These are phyloP conservation scores for Phataginus tetradactyla DNA, from an alignment of 2,797 vertebrate genomes.

Conservation along the genomic window DNA sequence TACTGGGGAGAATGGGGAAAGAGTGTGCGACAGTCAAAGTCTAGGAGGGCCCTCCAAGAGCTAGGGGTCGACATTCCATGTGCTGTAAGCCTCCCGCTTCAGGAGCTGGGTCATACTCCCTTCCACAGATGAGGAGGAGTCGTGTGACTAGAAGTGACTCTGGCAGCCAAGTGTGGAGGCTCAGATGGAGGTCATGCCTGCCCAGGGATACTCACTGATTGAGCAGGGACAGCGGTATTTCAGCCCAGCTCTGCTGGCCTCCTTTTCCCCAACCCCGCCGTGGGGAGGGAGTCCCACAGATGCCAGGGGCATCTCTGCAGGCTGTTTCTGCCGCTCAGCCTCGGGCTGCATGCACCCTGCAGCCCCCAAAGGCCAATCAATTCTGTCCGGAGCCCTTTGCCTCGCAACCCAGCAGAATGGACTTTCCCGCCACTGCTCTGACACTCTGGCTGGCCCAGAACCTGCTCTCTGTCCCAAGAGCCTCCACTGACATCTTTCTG, in stretches of 20 bases:
- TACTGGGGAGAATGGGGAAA: too few species aligned
- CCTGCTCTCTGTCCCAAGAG: not conserved
- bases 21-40: rapidly evolving
- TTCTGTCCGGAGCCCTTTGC: not conserved
- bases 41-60: not conserved
- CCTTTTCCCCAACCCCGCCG: not conserved
- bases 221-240: not conserved
- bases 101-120: not conserved
- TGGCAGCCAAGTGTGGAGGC: not conserved
- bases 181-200: rapidly evolving
- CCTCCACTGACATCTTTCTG: not conserved
- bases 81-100: rapidly evolving
- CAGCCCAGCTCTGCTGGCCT: not conserved
- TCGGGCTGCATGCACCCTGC: not conserved
- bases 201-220: rapidly evolving
- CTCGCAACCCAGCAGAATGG: not conserved
- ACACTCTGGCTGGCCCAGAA: not conserved
- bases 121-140: not conserved
- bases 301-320: not conserved
- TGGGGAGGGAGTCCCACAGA: rapidly evolving
- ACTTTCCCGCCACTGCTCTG: rapidly evolving
- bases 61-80: not conserved
- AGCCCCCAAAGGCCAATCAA: not conserved
- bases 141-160: too few species aligned
- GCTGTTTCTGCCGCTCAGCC: not conserved